Percentiles rank a stretch among this genome's conserved stretches.
These are phyloP conservation scores for Perizoma flavofasciatum DNA, from an alignment of 2,888 invertebrate genomes.

Conservation along the genomic window DNA sequence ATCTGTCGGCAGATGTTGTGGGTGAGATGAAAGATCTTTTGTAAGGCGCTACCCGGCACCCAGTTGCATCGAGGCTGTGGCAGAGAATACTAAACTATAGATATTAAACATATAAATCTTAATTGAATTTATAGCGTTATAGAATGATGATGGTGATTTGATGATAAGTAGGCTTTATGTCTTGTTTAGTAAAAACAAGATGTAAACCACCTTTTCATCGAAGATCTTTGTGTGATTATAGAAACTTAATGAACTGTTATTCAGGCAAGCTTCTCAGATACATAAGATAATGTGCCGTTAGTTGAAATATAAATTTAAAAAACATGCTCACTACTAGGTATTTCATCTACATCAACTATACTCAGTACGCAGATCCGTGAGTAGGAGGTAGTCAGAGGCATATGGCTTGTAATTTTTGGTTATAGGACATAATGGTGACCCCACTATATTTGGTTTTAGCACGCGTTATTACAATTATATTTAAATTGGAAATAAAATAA, in stretches of 20 bases:
- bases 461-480: too few relatives aligned
- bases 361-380: too few relatives aligned
- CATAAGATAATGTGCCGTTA: background rate
- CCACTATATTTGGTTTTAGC: too few relatives aligned
- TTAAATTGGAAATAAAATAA: too few relatives aligned
- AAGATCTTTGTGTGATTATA: background rate
- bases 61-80: conserved; percentile 38
- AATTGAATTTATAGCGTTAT: conserved; percentile 22
- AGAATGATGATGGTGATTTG: conserved; percentile 21
- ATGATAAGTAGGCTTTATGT: conserved; percentile 19
- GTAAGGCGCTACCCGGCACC: conserved; percentile 49
- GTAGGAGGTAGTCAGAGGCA: too few relatives aligned
- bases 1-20: conserved; percentile 29
- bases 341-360: too few relatives aligned
- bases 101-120: conserved; percentile 15
- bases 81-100: conserved; percentile 13
- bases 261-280: background rate
- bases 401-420: too few relatives aligned
- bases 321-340: too few relatives aligned
- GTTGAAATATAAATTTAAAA: too few relatives aligned
- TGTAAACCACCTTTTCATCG: conserved; percentile 11
- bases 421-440: too few relatives aligned
- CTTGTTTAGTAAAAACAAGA: conserved; percentile 14
- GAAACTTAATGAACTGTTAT: conserved; percentile 10
- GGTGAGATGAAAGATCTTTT: conserved; percentile 63